Percentiles rank a stretch among this genome's conserved stretches.
These are phyloP conservation scores for Pandemis heparana DNA, from an alignment of 2,888 invertebrate genomes.

Conservation along the genomic window DNA sequence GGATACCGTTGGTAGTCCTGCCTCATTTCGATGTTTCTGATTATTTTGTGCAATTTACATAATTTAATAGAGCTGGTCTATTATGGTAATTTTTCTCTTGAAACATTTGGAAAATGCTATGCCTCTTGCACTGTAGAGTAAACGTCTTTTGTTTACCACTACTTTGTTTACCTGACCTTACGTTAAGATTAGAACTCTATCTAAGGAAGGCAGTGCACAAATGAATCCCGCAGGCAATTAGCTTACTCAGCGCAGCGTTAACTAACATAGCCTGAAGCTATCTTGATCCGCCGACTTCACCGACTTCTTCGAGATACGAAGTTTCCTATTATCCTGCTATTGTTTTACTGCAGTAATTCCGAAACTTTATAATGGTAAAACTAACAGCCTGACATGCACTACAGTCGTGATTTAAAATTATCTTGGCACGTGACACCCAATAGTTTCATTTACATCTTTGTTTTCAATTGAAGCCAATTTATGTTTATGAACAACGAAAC, in stretches of 20 bases:
- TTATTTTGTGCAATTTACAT: slow-evolving; percentile 6
- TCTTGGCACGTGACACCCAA: slow-evolving; percentile 54
- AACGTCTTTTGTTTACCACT: too few relatives aligned
- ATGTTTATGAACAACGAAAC: slow-evolving; percentile 42
- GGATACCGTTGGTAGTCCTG: not conserved
- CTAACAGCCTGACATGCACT: slow-evolving; percentile 12
- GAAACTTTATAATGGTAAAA: not conserved
- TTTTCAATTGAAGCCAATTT: slow-evolving; percentile 70
- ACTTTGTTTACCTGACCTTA: not conserved
- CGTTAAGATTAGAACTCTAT: slow-evolving; percentile 7
- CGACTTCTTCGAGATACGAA: slow-evolving; percentile 8
- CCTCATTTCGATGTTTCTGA: not conserved
- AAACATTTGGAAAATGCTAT: not conserved
- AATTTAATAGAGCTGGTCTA: slow-evolving; percentile 1
- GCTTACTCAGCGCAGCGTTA: slow-evolving; percentile 32
- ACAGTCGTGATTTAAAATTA: slow-evolving; percentile 28
- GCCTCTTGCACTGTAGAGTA: not conserved
- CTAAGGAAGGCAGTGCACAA: slow-evolving; percentile 6
- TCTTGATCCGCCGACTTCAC: slow-evolving; percentile 19
- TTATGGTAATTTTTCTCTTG: not conserved
- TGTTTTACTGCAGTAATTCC: not conserved
- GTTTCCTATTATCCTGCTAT: slow-evolving; percentile 5
- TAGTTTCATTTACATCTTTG: slow-evolving; percentile 63
- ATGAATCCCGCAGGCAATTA: slow-evolving; percentile 27
- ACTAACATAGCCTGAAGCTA: slow-evolving; percentile 32